Evolutionary conservation across 2,113 vertebrate genomes (phyloP).

Genomic region (Saguinus imperator): DNA sequence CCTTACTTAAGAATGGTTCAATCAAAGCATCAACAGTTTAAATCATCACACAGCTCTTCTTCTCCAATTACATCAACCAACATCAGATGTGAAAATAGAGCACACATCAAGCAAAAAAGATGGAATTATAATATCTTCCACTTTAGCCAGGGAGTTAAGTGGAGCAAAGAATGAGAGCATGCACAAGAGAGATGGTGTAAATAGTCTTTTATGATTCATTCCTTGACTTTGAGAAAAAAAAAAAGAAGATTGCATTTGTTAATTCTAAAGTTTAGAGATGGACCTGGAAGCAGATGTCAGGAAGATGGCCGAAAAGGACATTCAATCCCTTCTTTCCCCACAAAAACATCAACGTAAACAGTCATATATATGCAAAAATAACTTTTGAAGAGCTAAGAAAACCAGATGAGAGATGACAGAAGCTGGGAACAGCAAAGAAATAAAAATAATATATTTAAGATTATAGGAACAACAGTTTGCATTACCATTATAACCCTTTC

Average conservation of each 20-base stretch:
- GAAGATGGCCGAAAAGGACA: background rate
- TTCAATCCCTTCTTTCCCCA: background rate
- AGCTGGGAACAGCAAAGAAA: background rate
- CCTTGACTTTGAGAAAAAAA: background rate
- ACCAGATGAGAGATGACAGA: background rate
- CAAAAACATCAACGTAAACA: background rate
- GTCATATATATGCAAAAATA: background rate
- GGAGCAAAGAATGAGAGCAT: constrained; percentile 72
- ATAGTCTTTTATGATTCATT: background rate
- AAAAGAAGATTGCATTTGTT: background rate
- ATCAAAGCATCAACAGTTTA: constrained; percentile 80
- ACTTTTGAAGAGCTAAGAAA: background rate
- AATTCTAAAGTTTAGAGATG: background rate
- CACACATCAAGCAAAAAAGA: constrained; percentile 71
- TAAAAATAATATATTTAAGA: background rate
- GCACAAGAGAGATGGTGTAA: background rate
- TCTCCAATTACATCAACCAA: constrained; percentile 78
- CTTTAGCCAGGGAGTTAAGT: constrained; percentile 75
- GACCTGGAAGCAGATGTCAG: background rate
- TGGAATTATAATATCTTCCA: constrained; percentile 74
- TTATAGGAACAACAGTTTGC: background rate
- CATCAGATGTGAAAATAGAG: constrained; percentile 80
- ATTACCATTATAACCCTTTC: background rate
- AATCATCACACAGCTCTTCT: constrained; percentile 80
- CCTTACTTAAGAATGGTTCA: constrained; percentile 74